phyloP scores from a whole-genome alignment of 2,888 invertebrate species.

The Hypena proboscidalis region DNA sequence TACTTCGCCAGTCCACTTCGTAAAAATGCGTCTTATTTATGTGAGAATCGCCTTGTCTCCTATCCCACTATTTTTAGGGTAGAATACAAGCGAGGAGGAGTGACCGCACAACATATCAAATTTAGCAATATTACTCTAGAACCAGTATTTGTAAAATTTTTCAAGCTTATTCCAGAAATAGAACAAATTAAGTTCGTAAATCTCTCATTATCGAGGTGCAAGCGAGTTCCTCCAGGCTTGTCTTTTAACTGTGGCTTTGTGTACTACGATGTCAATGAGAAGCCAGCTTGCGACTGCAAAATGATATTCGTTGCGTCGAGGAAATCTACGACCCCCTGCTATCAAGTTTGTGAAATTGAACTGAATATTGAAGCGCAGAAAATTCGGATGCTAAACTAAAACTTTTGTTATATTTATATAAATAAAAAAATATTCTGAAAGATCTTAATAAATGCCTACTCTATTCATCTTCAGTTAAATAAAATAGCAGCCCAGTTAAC shows the following conservation, averaged over 20 bases:
- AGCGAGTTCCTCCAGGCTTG: constrained; percentile 72
- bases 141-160: constrained; percentile 72
- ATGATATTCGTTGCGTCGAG: constrained; percentile 75
- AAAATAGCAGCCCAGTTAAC: no score
- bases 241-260: constrained; percentile 69
- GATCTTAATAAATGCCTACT: no score
- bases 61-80: constrained; percentile 66
- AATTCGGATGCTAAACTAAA: constrained; percentile 34
- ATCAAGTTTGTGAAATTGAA: constrained; percentile 77
- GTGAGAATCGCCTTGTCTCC: constrained; percentile 67
- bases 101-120: constrained; percentile 66
- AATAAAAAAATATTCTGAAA: no score
- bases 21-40: constrained; percentile 73
- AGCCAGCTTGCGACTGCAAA: constrained; percentile 58
- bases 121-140: constrained; percentile 70
- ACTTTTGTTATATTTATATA: no score
- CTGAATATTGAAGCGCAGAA: constrained; percentile 62
- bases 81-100: constrained; percentile 66
- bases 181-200: constrained; percentile 74
- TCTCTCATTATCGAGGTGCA: constrained; percentile 63
- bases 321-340: constrained; percentile 74
- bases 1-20: constrained; percentile 73
- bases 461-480: no score
- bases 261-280: constrained; percentile 72
- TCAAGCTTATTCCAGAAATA: constrained; percentile 68